A percentile compares a stretch with the other conserved stretches of the same genome.
phyloP scores from a whole-genome alignment of 2,113 vertebrate genomes.

The Dendrocopos noguchii region DNA sequence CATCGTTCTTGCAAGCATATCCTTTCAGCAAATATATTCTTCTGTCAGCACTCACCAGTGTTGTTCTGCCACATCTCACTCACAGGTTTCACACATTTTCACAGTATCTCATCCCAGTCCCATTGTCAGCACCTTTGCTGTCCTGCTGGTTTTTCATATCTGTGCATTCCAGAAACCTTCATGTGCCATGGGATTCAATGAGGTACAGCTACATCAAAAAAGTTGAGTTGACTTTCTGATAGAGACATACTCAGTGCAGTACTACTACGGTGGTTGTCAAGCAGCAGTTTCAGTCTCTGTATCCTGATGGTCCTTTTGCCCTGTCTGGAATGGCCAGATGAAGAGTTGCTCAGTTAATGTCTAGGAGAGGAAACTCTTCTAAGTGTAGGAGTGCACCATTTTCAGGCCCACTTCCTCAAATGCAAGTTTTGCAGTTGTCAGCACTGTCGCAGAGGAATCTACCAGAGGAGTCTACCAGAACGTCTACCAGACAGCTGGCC shows the following conservation, averaged over 20 bases:
- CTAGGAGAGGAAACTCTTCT: background rate
- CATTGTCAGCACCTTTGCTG: background rate
- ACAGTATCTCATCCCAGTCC: background rate
- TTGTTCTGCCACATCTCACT: background rate
- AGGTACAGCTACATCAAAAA: background rate
- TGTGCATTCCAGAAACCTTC: background rate
- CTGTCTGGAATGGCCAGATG: background rate
- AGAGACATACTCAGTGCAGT: background rate
- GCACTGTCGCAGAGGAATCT: too few species aligned
- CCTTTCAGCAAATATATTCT: background rate
- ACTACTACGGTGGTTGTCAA: too few species aligned
- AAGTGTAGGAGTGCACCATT: background rate
- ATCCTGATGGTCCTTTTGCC: background rate
- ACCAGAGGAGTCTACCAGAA: too few species aligned
- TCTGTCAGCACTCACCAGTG: background rate
- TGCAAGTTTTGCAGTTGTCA: background rate
- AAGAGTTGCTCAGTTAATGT: background rate
- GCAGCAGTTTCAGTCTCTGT: background rate
- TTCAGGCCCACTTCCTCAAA: background rate
- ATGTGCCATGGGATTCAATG: rapidly evolving
- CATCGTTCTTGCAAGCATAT: background rate
- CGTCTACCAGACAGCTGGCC: too few species aligned
- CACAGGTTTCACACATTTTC: background rate
- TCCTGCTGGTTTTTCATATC: background rate
- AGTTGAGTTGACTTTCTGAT: rapidly evolving